Base-by-base conservation (phyloP, 2,797 vertebrate species). In the Sandelia bainsii region DNA sequence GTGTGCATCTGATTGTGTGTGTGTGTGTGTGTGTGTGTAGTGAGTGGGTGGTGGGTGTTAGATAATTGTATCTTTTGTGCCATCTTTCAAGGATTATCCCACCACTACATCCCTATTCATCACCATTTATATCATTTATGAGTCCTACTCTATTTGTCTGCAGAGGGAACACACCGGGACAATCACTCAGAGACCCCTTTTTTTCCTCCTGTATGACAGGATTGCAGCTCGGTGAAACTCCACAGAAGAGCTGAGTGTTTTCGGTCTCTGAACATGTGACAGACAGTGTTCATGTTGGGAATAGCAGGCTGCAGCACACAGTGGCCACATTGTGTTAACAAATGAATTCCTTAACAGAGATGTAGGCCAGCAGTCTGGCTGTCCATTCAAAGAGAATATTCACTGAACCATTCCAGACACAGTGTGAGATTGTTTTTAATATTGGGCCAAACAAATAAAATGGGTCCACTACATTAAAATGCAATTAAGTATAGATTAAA, bases 251-350 rank as follows among this genome's bases (percentile, higher is more conserved):
- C 25, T 53, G 46, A 29, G 50, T 20, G 44, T 14, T 60, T 45
- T 48, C 42, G 54, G 42, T 48, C 19, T 77, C 49, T 51, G 42
- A 81, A 34, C 86, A 87, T 65, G 71, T 86, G 87, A 83, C 66
- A 0, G 6, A 2, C 62, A 27, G 60, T 25, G 44, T 54, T 69
- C 40, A 11, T 6, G 40, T 32, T 48, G 66, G 52, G 22, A 67
- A 37, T 6, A 65, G 61, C 62, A 37, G 60, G 17, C 82, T 56
- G 61, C 69, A 22, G 66, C 44, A 79, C 80, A 91, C 86, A 88
- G 64, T 75, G 83, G 60, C 13, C 25, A 75, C 86, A 86, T 83
- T 91, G 83, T 88, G 69, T 48, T 56, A 56, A 77, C 71, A 77
- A 69, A 72, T 42, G 22, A 73, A 69, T 63, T 77, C 67, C 80